Evolutionary conservation across 2,113 vertebrate species (phyloP).

Genomic region (Lontra canadensis): DNA sequence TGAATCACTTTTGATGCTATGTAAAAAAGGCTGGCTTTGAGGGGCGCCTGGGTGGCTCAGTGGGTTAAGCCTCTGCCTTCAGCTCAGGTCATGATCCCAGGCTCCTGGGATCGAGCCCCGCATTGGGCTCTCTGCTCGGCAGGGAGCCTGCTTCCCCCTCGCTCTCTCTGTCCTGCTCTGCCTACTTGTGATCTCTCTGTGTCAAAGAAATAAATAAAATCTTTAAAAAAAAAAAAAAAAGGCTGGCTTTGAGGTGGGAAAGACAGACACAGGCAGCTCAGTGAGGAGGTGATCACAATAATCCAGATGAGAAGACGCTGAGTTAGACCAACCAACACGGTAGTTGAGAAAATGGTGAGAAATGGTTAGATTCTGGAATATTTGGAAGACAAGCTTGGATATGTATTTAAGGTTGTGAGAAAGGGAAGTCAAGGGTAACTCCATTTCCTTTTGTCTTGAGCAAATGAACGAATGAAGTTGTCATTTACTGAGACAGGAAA

Average conservation of each 20-base stretch:
- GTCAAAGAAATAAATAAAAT: too few relatives aligned
- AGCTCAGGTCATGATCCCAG: too few relatives aligned
- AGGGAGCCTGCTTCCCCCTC: too few relatives aligned
- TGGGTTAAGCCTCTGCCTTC: too few relatives aligned
- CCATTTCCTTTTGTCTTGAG: background rate
- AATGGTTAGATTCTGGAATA: background rate
- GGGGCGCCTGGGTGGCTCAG: too few relatives aligned
- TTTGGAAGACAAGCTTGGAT: background rate
- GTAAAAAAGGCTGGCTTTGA: background rate
- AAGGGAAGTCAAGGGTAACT: slow-evolving; percentile 2
- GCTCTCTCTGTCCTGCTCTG: too few relatives aligned
- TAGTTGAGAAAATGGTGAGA: background rate
- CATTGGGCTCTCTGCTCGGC: too few relatives aligned
- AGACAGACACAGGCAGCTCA: background rate
- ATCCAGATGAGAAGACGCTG: background rate
- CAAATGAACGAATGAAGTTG: background rate
- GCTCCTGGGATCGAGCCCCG: too few relatives aligned
- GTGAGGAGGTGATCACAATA: background rate
- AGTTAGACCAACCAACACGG: background rate
- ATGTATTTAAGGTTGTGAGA: background rate
- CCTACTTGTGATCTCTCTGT: too few relatives aligned
- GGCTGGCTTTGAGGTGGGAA: background rate
- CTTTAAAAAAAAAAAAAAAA: background rate
- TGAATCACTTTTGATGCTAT: background rate
- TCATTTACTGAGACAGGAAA: background rate